Percentiles rank a stretch among this genome's conserved stretches.
phyloP scores from a whole-genome alignment of 2,888 invertebrate genomes.

The Unio delphinus region DNA sequence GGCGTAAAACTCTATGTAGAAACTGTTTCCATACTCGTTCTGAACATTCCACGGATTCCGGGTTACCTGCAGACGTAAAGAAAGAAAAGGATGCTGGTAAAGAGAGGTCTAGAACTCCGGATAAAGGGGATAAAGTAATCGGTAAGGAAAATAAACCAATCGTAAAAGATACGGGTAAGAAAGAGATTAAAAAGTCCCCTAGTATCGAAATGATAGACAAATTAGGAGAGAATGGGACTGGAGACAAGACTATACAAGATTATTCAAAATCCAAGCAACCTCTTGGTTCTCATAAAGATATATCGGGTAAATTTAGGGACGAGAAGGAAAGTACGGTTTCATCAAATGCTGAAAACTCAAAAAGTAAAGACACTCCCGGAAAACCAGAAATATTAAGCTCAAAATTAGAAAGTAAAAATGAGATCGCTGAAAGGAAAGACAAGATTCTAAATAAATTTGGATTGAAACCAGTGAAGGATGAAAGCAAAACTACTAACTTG shows the following conservation, averaged over 20 bases:
- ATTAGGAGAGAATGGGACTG: constrained; percentile 6
- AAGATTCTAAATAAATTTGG: constrained; percentile 3
- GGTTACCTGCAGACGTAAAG: constrained; percentile 5
- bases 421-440: constrained; percentile 2
- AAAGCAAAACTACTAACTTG: constrained; percentile 4
- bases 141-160: constrained; percentile 6
- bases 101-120: constrained; percentile 7
- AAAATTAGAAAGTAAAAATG: not conserved
- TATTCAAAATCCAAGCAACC: constrained; percentile 2
- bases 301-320: not conserved
- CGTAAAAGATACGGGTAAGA: constrained; percentile 2
- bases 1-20: constrained; percentile 70
- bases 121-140: constrained; percentile 6
- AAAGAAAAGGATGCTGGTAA: constrained; percentile 9
- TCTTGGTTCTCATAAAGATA: constrained; percentile 1
- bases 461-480: constrained; percentile 2
- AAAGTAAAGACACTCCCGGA: too few relatives aligned
- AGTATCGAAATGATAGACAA: not conserved
- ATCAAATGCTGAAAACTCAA: too few relatives aligned
- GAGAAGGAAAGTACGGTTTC: constrained; percentile 1
- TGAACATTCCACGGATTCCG: constrained; percentile 45
- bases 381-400: too few relatives aligned
- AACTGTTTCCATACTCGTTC: constrained; percentile 68
- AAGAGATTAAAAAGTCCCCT: not conserved
- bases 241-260: constrained; percentile 7